Evolutionary conservation across 2,888 invertebrate genomes (phyloP).

Genomic region (Temnothorax rugatulus): DNA sequence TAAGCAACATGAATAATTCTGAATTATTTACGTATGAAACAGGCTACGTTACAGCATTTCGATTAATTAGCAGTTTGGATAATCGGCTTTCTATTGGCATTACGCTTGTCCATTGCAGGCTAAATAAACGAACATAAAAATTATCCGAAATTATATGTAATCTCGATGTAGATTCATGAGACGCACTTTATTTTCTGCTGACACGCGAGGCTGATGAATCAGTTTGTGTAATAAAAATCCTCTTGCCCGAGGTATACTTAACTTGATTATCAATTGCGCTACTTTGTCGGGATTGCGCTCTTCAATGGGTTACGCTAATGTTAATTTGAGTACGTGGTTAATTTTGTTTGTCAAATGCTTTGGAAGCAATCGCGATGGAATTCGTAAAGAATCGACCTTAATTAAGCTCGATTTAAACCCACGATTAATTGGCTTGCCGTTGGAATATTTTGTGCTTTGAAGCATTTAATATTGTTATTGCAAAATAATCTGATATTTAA

Average conservation of each 20-base stretch:
- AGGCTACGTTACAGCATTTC: neutral
- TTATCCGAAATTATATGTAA: neutral
- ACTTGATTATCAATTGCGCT: constrained; percentile 22
- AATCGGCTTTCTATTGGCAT: neutral
- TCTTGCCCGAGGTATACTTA: neutral
- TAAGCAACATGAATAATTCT: neutral
- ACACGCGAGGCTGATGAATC: constrained; percentile 25
- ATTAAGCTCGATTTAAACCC: neutral
- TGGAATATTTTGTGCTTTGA: neutral
- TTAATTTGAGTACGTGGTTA: constrained; percentile 1
- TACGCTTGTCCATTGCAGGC: neutral
- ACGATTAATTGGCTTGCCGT: neutral
- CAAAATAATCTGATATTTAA: neutral
- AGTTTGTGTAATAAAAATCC: constrained; percentile 10
- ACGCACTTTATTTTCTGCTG: neutral
- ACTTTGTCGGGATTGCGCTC: neutral
- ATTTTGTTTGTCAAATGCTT: neutral
- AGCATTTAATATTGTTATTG: neutral
- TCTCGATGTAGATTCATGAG: neutral
- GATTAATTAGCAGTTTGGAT: neutral
- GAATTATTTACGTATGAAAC: neutral
- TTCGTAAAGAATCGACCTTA: neutral
- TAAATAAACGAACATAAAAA: neutral
- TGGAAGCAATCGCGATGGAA: neutral
- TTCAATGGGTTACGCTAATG: constrained; percentile 3